These are phyloP conservation scores for Mycalesis mineus DNA, from an alignment of 2,888 invertebrate genomes.

Conservation along the genomic window DNA sequence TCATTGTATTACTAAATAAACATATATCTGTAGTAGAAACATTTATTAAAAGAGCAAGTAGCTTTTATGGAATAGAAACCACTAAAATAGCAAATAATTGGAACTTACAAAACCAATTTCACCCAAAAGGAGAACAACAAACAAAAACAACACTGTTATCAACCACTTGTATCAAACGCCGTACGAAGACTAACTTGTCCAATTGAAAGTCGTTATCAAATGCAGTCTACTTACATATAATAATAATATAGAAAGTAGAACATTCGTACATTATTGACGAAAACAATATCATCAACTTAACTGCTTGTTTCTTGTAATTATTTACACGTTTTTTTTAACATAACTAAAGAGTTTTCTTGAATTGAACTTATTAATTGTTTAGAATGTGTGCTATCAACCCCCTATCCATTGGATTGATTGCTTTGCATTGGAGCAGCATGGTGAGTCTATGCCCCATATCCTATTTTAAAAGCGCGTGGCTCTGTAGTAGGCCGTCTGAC, in stretches of 20 bases:
- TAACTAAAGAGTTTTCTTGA: no score
- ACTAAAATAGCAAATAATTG: neutral
- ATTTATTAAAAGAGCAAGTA: no score
- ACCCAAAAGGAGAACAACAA: neutral
- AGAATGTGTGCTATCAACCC: no score
- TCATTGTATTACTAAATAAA: no score
- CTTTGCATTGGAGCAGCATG: no score
- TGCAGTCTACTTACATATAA: conserved; percentile 8
- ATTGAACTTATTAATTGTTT: no score
- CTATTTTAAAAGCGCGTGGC: no score
- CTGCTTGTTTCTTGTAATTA: neutral
- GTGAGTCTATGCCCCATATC: no score
- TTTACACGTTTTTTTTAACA: neutral
- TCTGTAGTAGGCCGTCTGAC: no score
- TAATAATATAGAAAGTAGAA: conserved; percentile 14
- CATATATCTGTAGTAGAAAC: no score
- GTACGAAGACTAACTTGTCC: conserved; percentile 19
- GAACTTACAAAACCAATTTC: neutral
- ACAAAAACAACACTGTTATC: conserved; percentile 8
- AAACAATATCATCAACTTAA: neutral
- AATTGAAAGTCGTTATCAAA: conserved; percentile 19
- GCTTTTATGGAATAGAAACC: no score
- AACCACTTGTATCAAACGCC: conserved; percentile 17
- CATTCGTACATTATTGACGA: neutral
- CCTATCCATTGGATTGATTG: no score